These are phyloP conservation scores for Aplysina aerophoba DNA, from an alignment of 37 sponge, comb jelly and placozoan genomes.

Conservation along the genomic window DNA sequence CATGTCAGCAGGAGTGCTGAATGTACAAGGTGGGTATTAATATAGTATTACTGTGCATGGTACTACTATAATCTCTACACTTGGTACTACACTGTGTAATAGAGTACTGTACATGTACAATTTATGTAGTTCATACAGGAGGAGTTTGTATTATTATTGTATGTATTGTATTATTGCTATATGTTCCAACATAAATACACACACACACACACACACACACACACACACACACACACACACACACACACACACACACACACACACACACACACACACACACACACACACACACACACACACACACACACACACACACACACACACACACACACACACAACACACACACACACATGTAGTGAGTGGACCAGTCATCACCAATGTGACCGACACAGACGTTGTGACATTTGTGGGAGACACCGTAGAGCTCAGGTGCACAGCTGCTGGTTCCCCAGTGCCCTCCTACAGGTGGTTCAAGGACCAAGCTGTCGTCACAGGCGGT, in stretches of 20 bases:
- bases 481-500: neutral
- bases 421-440: neutral
- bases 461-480: slow-evolving; percentile 5
- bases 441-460: slow-evolving; percentile 11
- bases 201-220: too few species aligned
- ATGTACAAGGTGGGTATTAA: slow-evolving; percentile 14
- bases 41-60: neutral
- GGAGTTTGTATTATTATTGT: too few species aligned
- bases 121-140: too few species aligned
- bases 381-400: neutral
- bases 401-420: neutral
- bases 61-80: neutral
- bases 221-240: too few species aligned
- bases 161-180: neutral
- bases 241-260: too few species aligned
- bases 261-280: too few species aligned
- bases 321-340: too few species aligned
- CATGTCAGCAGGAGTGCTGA: neutral
- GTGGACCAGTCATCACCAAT: neutral
- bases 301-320: too few species aligned
- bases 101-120: too few species aligned
- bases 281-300: too few species aligned
- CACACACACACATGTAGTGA: neutral
- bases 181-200: too few species aligned
- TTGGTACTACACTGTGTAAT: too few species aligned